These are phyloP conservation scores for Iselma pallidipennis DNA, from an alignment of 2,888 invertebrate genomes.

Conservation along the genomic window DNA sequence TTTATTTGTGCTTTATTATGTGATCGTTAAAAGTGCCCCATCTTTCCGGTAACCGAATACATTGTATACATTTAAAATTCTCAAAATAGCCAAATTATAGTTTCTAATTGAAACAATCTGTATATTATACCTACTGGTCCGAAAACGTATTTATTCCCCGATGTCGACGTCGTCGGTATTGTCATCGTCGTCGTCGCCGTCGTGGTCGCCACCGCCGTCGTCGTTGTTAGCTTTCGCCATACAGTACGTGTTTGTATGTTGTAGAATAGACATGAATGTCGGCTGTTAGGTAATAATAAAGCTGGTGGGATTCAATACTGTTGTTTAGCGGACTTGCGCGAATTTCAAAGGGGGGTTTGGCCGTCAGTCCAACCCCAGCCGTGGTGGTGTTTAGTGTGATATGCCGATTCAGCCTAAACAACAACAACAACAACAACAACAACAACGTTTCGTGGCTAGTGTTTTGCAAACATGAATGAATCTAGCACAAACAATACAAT, in stretches of 20 bases:
- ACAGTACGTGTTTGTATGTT: not conserved
- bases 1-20: not conserved
- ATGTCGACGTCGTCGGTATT: not conserved
- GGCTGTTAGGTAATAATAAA: not conserved
- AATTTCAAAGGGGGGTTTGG: conserved; percentile 40
- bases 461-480: conserved; percentile 6
- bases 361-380: conserved; percentile 38
- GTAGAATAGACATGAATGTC: not conserved
- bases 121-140: no score
- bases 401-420: conserved; percentile 25
- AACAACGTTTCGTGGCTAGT: conserved; percentile 7
- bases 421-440: no score
- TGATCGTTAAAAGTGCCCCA: not conserved
- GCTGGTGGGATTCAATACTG: not conserved
- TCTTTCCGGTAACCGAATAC: no score
- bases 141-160: no score
- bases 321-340: conserved; percentile 38
- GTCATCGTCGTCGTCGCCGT: not conserved
- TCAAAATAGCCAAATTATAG: no score
- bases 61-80: no score
- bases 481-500: conserved; percentile 29
- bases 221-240: not conserved
- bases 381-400: conserved; percentile 30
- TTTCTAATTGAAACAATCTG: no score
- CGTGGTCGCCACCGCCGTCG: not conserved